phyloP scores from a whole-genome alignment of 2,888 invertebrate genomes.

The Tenthredo livida region DNA sequence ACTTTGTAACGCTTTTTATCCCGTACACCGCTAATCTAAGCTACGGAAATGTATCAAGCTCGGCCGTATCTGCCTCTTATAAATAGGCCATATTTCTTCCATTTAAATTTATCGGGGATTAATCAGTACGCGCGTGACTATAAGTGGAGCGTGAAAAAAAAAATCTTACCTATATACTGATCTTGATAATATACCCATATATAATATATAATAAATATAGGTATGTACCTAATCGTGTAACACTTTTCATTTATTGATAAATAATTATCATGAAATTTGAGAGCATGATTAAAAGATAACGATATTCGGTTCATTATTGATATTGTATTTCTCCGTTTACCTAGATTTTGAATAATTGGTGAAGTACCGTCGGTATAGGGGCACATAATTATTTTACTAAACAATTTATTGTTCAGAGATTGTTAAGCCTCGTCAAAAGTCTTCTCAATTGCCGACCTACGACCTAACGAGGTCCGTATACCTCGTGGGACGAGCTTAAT shows the following conservation, averaged over 20 bases:
- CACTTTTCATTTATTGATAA: not conserved
- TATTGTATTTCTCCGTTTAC: constrained; percentile 1
- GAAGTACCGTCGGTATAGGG: not conserved
- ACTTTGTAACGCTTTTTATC: not conserved
- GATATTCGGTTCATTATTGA: not conserved
- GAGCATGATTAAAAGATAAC: not conserved
- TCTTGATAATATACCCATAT: not conserved
- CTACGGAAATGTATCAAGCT: not conserved
- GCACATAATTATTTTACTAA: constrained; percentile 18
- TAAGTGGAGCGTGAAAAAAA: constrained; percentile 16
- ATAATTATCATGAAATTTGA: not conserved
- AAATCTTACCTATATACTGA: not conserved
- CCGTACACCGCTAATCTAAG: not conserved
- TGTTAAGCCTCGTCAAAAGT: constrained; percentile 38
- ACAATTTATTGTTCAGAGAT: constrained; percentile 20
- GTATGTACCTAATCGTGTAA: not conserved
- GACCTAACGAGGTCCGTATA: constrained; percentile 44
- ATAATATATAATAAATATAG: not conserved
- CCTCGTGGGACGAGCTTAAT: constrained; percentile 34
- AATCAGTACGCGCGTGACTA: constrained; percentile 14
- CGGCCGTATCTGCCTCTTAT: not conserved
- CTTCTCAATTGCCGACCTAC: constrained; percentile 21
- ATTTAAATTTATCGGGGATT: constrained; percentile 1
- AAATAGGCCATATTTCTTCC: not conserved
- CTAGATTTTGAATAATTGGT: not conserved